Conservation (phyloP, 2,888 invertebrate genomes). For the Gymnocheta viridis region DNA sequence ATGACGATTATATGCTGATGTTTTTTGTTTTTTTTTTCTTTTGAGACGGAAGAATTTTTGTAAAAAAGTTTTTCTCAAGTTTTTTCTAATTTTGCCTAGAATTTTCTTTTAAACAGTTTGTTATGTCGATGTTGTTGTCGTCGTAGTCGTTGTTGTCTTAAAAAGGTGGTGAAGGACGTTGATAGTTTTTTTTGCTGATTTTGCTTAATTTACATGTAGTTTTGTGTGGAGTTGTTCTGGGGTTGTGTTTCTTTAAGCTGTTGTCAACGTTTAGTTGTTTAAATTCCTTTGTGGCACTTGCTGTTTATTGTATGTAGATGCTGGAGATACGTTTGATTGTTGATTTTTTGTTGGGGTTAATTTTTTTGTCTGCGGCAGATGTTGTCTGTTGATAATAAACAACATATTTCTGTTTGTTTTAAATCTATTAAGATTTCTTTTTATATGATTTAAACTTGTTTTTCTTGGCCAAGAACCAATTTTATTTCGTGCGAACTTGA, state of each 20-base stretch:
- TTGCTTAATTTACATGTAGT: background rate
- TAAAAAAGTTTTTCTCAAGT: conserved; percentile 41
- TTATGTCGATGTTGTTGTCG: conserved; percentile 1
- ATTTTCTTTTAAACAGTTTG: conserved; percentile 37
- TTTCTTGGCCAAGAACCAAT: background rate
- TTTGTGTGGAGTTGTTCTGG: background rate
- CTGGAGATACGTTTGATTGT: conserved; percentile 59
- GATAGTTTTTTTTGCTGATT: conserved; percentile 23
- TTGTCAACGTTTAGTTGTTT: conserved; percentile 51
- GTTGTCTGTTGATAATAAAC: conserved; percentile 65
- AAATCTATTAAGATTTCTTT: conserved; percentile 31
- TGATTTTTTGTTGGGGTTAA: conserved; percentile 46
- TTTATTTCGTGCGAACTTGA: background rate
- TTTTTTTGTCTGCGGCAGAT: conserved; percentile 60
- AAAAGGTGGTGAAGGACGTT: conserved; percentile 66
- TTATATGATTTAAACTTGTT: conserved; percentile 3
- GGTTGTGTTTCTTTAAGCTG: conserved; percentile 31
- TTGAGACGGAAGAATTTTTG: conserved; percentile 59
- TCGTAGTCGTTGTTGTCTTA: conserved; percentile 14
- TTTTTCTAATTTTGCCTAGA: conserved; percentile 39
- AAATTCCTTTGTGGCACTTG: conserved; percentile 69
- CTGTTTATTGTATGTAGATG: conserved; percentile 60
- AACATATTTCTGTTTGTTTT: conserved; percentile 40
- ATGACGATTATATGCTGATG: conserved; percentile 66
- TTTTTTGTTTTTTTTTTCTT: conserved; percentile 13